Evolutionary conservation across 2,797 vertebrate species (phyloP), one percentile per base, ranked within the genome.

Genomic region (Chrosomus eos): DNA sequence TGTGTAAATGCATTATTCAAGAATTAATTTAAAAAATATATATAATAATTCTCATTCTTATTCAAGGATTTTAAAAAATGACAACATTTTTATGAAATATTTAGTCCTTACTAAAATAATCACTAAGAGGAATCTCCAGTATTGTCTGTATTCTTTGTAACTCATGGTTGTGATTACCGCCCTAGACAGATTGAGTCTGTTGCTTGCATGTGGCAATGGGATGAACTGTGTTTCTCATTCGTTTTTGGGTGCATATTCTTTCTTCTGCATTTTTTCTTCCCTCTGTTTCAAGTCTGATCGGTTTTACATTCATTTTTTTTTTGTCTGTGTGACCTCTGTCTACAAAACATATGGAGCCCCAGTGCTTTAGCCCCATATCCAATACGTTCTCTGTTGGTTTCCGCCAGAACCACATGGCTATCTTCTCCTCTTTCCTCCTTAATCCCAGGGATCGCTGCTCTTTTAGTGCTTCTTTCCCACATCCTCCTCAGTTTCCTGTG

Each of bases 401-500:
- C 68, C 31, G 73, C 73, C 58, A 73, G 45, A 85, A 40, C 21
- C 53, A 58, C 45, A 78, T 40, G 4, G 33, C 23, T 76, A 60
- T 70, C 75, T 79, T 80, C 31, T 74, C 28, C 58, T 74, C 83
- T 81, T 85, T 68, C 71, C 64, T 81, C 66, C 82, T 72, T 71
- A 89, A 85, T 78, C 19, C 78, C 74, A 87, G 82, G 71, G 74
- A 85, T 86, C 82, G 82, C 14, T 75, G 38, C 67, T 80, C 26
- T 40, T 60, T 82, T 66, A 82, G 79, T 43, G 62, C 73, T 89
- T 86, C 85, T 83, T 73, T 84, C 13, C 33, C 36, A 85, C 48
- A 81, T 70, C 76, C 66, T 79, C 40, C 28, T 87, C 31, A 45
- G 38, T 78, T 71, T 67, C 81, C 53, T 87, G 19, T n/a, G 31